Evolutionary conservation across 2,797 vertebrate species (phyloP).

Genomic region (Chanos chanos): DNA sequence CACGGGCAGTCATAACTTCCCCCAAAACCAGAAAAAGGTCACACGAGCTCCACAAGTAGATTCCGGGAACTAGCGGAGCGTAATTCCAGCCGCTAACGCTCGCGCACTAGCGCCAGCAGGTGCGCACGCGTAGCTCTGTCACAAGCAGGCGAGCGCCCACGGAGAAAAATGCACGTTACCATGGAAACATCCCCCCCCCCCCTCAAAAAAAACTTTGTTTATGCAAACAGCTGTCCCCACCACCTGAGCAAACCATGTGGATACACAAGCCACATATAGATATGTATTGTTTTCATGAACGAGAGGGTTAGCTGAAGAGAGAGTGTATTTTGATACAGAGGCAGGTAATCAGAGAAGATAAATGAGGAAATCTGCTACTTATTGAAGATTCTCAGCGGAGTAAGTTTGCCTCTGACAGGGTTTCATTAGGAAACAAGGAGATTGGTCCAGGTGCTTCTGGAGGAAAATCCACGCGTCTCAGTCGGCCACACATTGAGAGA

Average conservation of each 20-base stretch:
- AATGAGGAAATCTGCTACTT: slow-evolving; percentile 27
- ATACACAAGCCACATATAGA: too few species aligned
- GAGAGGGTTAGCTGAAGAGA: background rate
- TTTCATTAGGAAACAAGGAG: slow-evolving; percentile 28
- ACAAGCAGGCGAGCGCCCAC: too few species aligned
- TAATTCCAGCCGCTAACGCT: too few species aligned
- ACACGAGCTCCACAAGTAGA: background rate
- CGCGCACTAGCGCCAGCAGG: too few species aligned
- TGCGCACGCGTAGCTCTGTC: too few species aligned
- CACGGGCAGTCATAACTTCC: background rate
- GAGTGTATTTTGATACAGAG: slow-evolving; percentile 7
- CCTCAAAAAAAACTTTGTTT: too few species aligned
- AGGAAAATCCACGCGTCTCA: slow-evolving; percentile 10
- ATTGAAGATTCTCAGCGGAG: slow-evolving; percentile 23
- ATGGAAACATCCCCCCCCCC: too few species aligned
- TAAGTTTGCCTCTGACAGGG: slow-evolving; percentile 21
- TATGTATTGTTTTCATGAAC: too few species aligned
- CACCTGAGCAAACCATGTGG: too few species aligned
- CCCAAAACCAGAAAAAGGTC: background rate
- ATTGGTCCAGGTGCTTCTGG: slow-evolving; percentile 24
- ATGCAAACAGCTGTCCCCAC: too few species aligned
- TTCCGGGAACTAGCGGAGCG: too few species aligned
- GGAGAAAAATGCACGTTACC: too few species aligned
- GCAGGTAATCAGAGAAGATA: slow-evolving; percentile 22
- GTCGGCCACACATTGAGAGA: slow-evolving; percentile 24